phyloP scores from a whole-genome alignment of 1,140 invertebrate genomes.

The Drosophila aff. region DNA sequence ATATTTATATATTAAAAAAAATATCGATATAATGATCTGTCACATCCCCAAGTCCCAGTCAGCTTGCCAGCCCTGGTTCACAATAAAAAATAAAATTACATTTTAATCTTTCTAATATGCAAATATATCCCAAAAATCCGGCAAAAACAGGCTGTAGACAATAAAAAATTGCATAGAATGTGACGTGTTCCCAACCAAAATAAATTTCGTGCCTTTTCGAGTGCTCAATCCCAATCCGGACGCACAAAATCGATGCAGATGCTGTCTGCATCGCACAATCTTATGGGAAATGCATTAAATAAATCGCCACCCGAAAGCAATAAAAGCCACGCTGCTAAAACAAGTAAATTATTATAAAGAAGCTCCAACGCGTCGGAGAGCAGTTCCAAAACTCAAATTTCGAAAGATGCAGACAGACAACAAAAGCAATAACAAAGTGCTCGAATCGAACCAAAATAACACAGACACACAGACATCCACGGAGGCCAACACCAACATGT shows the following conservation, averaged over 20 bases:
- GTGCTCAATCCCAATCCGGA: constrained; percentile 7
- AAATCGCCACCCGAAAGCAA: not conserved
- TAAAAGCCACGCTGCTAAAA: constrained; percentile 2
- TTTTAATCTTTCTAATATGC: constrained; percentile 43
- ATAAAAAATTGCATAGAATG: constrained; percentile 4
- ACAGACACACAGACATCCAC: constrained; percentile 53
- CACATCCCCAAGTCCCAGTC: constrained; percentile 8
- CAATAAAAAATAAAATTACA: constrained; percentile 46
- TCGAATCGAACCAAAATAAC: constrained; percentile 73
- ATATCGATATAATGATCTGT: not conserved
- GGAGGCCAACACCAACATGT: constrained; percentile 40
- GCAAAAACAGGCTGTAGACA: not conserved
- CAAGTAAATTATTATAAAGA: not conserved
- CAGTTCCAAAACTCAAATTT: constrained; percentile 7
- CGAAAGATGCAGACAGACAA: constrained; percentile 58
- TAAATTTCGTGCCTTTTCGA: constrained; percentile 26
- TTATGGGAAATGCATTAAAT: constrained; percentile 38
- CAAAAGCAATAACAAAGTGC: constrained; percentile 79
- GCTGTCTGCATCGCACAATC: constrained; percentile 42
- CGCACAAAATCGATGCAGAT: constrained; percentile 47
- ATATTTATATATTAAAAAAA: not conserved
- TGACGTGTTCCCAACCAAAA: constrained; percentile 7
- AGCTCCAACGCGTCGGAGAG: not conserved
- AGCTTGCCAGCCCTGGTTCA: constrained; percentile 20
- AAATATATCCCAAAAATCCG: constrained; percentile 18